Conservation (phyloP, 2,888 invertebrate genomes). For the Cinara cedri region DNA sequence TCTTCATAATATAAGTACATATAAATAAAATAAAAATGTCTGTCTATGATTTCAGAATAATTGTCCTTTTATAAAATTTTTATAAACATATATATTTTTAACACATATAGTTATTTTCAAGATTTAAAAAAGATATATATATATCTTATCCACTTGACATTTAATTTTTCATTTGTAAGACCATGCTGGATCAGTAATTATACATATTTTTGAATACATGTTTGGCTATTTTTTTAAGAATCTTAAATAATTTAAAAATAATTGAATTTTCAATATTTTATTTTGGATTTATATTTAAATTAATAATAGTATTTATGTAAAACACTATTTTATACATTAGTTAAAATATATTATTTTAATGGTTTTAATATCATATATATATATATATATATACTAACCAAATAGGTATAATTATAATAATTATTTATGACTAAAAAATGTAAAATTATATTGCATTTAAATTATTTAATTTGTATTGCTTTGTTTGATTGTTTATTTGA, state of each 20-base stretch:
- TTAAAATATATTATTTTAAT: neutral
- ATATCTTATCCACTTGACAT: too few species aligned
- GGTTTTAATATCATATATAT: neutral
- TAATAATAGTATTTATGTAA: neutral
- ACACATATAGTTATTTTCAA: too few species aligned
- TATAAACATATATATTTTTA: too few species aligned
- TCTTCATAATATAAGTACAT: too few species aligned
- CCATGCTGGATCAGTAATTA: too few species aligned
- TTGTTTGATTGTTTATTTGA: neutral
- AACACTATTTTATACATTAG: too few species aligned
- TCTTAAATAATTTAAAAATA: neutral
- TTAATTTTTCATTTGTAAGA: too few species aligned
- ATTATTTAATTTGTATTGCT: neutral
- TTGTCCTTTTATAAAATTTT: too few species aligned
- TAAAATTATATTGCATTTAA: neutral
- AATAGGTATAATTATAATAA: neutral
- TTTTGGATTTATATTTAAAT: conserved; percentile 7
- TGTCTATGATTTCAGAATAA: too few species aligned
- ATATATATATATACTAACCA: neutral
- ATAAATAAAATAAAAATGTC: too few species aligned
- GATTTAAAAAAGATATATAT: too few species aligned
- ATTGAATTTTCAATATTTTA: neutral
- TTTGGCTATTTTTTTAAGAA: neutral
- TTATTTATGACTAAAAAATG: neutral
- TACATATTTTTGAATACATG: neutral